phyloP scores from a whole-genome alignment of 2,797 vertebrate species.

The Adrianichthys oophorus region DNA sequence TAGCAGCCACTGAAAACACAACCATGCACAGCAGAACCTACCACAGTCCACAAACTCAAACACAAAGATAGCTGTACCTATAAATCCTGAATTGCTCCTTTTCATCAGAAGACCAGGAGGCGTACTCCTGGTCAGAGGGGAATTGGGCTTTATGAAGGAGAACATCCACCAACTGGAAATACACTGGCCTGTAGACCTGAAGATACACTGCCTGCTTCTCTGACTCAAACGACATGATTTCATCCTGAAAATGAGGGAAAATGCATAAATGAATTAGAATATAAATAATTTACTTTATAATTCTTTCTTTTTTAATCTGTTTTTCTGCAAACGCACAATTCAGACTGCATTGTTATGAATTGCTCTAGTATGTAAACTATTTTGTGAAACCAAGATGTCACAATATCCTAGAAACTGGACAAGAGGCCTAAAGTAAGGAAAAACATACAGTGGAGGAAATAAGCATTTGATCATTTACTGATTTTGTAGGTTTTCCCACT shows the following conservation, averaged over 20 bases:
- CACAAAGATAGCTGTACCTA: slow-evolving; percentile 75
- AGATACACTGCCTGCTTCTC: slow-evolving; percentile 94
- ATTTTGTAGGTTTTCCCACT: too few species aligned
- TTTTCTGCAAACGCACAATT: too few species aligned
- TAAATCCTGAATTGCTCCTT: slow-evolving; percentile 99
- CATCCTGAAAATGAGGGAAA: slow-evolving; percentile 80
- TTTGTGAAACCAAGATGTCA: too few species aligned
- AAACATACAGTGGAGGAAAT: too few species aligned
- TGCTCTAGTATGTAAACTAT: too few species aligned
- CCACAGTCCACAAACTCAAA: neutral
- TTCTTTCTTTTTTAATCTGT: too few species aligned
- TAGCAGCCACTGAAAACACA: slow-evolving; percentile 22
- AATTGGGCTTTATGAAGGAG: slow-evolving; percentile 98
- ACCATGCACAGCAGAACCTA: slow-evolving; percentile 6
- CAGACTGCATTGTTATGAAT: too few species aligned
- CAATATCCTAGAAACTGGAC: too few species aligned
- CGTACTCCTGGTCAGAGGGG: slow-evolving; percentile 94
- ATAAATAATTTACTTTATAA: neutral
- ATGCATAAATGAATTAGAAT: neutral
- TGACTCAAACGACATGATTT: slow-evolving; percentile 94
- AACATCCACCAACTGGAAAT: slow-evolving; percentile 97
- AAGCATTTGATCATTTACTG: too few species aligned
- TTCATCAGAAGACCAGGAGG: slow-evolving; percentile 95
- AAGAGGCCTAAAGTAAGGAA: too few species aligned
- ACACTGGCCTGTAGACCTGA: slow-evolving; percentile 96